Evolutionary conservation across 64 coral and sea anemone genomes (phyloP).

Genomic region (Actinia tenebrosa): DNA sequence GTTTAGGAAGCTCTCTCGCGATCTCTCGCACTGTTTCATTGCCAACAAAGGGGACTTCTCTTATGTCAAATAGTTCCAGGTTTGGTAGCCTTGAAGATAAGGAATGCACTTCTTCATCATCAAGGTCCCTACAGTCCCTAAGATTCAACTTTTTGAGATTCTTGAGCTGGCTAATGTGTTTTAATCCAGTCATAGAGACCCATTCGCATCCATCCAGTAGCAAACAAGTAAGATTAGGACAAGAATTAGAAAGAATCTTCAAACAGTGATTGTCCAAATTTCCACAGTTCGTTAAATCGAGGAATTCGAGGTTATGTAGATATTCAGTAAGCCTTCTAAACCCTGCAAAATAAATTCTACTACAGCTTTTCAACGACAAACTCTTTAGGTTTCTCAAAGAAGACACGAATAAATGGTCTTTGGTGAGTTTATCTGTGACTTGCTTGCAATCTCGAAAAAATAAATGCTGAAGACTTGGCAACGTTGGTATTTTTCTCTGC

Average conservation of each 20-base stretch:
- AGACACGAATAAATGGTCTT: conserved; percentile 53
- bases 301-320: conserved; percentile 57
- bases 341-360: conserved; percentile 75
- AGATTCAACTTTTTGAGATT: conserved; percentile 58
- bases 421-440: conserved; percentile 75
- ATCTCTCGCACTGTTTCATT: conserved; percentile 65
- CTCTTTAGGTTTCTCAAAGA: conserved; percentile 65
- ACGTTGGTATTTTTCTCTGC: conserved; percentile 58
- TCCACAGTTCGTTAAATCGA: conserved; percentile 86
- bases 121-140: conserved; percentile 71
- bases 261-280: conserved; percentile 72
- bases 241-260: conserved; percentile 41
- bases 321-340: conserved; percentile 63
- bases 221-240: conserved; percentile 55
- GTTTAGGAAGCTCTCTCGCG: conserved; percentile 52
- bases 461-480: conserved; percentile 62
- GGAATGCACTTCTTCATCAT: conserved; percentile 53
- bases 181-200: conserved; percentile 57
- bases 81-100: conserved; percentile 65
- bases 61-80: conserved; percentile 67
- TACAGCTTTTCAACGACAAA: conserved; percentile 75
- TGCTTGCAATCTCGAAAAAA: conserved; percentile 75
- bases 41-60: conserved; percentile 82
- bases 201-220: conserved; percentile 81
- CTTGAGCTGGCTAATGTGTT: conserved; percentile 50